A percentile compares a stretch with the other conserved stretches of the same genome.
Evolutionary conservation across 2,888 invertebrate genomes (phyloP).

Genomic region (Caenorhabditis japonica): DNA sequence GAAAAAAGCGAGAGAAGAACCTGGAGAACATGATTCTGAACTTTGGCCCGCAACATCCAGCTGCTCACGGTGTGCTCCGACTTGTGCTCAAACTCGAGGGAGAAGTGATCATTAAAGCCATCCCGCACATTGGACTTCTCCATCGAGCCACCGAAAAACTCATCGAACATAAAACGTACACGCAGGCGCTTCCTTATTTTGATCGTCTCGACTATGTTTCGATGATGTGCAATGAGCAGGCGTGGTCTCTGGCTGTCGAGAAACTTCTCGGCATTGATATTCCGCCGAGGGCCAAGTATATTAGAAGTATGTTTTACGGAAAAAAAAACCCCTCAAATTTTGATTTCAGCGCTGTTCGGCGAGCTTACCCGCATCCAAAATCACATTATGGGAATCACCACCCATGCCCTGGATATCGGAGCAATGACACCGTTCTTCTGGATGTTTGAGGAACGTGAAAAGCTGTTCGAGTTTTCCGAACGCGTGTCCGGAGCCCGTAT

Average conservation of each 20-base stretch:
- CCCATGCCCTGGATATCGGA: conserved; percentile 95
- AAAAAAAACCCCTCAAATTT: background rate
- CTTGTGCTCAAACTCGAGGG: conserved; percentile 88
- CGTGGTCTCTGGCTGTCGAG: conserved; percentile 94
- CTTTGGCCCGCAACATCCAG: conserved; percentile 94
- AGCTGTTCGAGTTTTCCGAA: conserved; percentile 97
- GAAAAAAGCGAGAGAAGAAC: conserved; percentile 82
- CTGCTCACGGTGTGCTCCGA: conserved; percentile 91
- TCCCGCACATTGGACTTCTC: conserved; percentile 96
- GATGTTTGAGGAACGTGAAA: conserved; percentile 87
- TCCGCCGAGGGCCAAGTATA: conserved; percentile 89
- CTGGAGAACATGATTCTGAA: conserved; percentile 89
- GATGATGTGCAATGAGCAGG: conserved; percentile 99
- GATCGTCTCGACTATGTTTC: conserved; percentile 94
- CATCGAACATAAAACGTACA: conserved; percentile 98
- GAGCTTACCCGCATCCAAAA: conserved; percentile 95
- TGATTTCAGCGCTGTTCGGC: conserved; percentile 86
- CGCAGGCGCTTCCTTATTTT: conserved; percentile 94
- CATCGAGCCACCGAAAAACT: conserved; percentile 98
- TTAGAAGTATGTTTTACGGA: conserved; percentile 84
- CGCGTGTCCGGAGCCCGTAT: conserved; percentile 96
- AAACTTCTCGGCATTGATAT: conserved; percentile 86
- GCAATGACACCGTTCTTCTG: conserved; percentile 99
- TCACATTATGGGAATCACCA: conserved; percentile 96
- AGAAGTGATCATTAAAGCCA: conserved; percentile 88